A percentile compares a stretch with the other conserved stretches of the same genome.
Evolutionary conservation across 2,888 invertebrate species (phyloP).

Genomic region (Tinea trinotella): DNA sequence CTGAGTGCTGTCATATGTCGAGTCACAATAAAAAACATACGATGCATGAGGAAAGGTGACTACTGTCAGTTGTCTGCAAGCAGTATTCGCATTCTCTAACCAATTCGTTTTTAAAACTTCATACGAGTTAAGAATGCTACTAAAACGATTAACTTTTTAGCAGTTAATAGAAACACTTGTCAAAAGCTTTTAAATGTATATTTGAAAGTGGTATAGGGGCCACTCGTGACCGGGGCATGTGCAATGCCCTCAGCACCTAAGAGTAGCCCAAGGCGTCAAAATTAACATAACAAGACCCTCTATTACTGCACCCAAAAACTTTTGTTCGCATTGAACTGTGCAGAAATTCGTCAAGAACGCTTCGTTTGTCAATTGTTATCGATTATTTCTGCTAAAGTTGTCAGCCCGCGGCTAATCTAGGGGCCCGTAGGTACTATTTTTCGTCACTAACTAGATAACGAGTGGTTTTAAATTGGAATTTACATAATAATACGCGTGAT

Average conservation of each 20-base stretch:
- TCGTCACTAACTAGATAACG: conserved; percentile 70
- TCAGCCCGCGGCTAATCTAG: conserved; percentile 59
- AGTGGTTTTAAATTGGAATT: conserved; percentile 71
- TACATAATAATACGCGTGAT: conserved; percentile 58
- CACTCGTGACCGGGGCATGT: background rate
- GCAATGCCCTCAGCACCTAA: conserved; percentile 3
- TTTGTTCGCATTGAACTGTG: conserved; percentile 52
- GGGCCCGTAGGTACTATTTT: conserved; percentile 57
- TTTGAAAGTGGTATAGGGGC: background rate
- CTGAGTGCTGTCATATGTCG: too few relatives aligned
- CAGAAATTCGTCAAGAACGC: conserved; percentile 66
- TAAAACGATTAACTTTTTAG: too few relatives aligned
- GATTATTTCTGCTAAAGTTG: conserved; percentile 60
- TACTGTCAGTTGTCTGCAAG: too few relatives aligned
- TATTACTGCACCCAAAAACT: conserved; percentile 42
- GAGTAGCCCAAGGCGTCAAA: conserved; percentile 41
- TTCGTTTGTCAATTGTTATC: conserved; percentile 71
- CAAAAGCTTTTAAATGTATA: background rate
- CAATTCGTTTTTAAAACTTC: too few relatives aligned
- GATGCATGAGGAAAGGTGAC: too few relatives aligned
- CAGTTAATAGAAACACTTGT: background rate
- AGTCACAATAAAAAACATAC: too few relatives aligned
- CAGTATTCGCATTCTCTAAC: too few relatives aligned
- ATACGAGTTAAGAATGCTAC: too few relatives aligned
- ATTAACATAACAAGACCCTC: conserved; percentile 70